phyloP scores from a whole-genome alignment of 2,888 invertebrate genomes.

The Trissolcus japonicus region DNA sequence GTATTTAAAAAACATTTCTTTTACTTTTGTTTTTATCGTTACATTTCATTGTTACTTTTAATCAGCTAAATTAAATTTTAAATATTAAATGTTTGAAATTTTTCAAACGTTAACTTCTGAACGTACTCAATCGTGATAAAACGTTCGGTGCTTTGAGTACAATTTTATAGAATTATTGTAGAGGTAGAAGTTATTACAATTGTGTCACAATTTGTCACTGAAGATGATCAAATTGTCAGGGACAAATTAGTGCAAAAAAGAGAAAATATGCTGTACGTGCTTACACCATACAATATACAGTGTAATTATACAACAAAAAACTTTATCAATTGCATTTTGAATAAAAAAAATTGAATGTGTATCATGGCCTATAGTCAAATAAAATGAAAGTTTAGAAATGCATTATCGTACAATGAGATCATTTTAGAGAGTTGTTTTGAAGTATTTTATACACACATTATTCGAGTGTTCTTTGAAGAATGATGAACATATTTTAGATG shows the following conservation, averaged over 20 bases:
- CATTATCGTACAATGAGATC: slow-evolving; percentile 7
- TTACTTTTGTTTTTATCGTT: no score
- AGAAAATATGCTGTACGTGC: slow-evolving; percentile 6
- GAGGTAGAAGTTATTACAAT: no score
- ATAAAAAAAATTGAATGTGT: slow-evolving; percentile 20
- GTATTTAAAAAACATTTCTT: no score
- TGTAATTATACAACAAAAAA: background rate
- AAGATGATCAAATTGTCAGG: background rate
- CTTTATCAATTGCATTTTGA: slow-evolving; percentile 13
- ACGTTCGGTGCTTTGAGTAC: no score
- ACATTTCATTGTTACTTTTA: no score
- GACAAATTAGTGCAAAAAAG: background rate
- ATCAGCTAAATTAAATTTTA: no score
- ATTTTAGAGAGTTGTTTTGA: slow-evolving; percentile 14
- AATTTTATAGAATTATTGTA: no score
- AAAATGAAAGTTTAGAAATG: slow-evolving; percentile 32
- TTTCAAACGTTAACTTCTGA: no score
- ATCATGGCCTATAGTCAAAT: slow-evolving; percentile 31
- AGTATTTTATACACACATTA: slow-evolving; percentile 7
- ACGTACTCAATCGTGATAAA: no score
- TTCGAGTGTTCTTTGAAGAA: background rate
- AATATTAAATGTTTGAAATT: no score
- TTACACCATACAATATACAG: background rate
- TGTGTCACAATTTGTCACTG: background rate
- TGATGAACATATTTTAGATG: no score